Evolutionary conservation across 2,113 vertebrate species (phyloP).

Genomic region (Toxostoma redivivum): DNA sequence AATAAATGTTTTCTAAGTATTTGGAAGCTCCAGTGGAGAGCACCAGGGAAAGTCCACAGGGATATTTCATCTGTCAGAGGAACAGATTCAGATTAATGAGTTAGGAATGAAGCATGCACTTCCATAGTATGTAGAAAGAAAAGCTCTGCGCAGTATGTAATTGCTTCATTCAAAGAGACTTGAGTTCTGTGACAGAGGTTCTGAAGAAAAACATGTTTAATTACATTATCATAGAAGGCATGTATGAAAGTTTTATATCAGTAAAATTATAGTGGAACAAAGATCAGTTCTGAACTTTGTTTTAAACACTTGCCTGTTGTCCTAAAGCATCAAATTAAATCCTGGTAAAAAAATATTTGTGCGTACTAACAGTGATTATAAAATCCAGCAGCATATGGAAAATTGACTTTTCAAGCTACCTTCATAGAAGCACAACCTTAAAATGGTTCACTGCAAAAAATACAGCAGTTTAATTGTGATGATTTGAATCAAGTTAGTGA

Average conservation of each 20-base stretch:
- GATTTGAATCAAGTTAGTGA: background rate
- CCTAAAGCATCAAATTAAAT: background rate
- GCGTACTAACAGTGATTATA: background rate
- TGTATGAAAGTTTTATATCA: background rate
- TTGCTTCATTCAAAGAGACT: background rate
- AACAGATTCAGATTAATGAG: background rate
- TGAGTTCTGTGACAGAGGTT: background rate
- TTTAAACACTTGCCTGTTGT: background rate
- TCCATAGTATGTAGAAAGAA: background rate
- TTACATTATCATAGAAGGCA: background rate
- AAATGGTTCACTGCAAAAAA: background rate
- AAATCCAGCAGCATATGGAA: background rate
- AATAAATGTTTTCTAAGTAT: background rate
- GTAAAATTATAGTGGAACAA: background rate
- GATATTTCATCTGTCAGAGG: background rate
- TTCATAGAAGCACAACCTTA: background rate
- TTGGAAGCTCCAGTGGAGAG: background rate
- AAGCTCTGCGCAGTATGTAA: background rate
- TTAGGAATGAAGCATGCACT: background rate
- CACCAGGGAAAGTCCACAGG: background rate
- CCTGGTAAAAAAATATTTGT: background rate
- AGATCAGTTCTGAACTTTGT: background rate
- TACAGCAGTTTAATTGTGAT: background rate
- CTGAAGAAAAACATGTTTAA: background rate
- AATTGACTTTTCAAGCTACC: background rate